Conservation (phyloP, 2,113 vertebrate species). For the Cinclus mexicanus region DNA sequence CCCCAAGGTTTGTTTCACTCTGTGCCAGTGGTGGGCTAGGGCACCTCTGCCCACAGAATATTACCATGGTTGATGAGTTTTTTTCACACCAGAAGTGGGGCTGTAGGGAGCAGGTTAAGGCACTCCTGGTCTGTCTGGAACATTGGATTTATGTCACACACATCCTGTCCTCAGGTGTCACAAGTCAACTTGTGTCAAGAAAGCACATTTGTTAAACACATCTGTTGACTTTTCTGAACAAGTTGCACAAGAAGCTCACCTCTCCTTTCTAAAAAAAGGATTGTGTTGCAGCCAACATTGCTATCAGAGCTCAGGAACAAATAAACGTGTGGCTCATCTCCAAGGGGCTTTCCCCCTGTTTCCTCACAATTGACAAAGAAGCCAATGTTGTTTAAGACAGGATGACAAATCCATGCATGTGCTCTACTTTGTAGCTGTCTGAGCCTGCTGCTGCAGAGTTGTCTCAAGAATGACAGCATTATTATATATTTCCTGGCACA, state of each 20-base stretch:
- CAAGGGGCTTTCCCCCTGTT: conserved; percentile 57
- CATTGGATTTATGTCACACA: background rate
- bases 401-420: conserved; percentile 61
- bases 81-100: background rate
- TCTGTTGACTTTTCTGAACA: background rate
- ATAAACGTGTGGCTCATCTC: conserved; percentile 57
- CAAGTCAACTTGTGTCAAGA: background rate
- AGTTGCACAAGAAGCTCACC: conserved; percentile 44
- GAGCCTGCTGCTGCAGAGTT: conserved; percentile 59
- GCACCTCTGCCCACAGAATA: background rate
- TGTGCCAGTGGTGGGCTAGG: rapidly evolving
- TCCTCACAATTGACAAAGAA: conserved; percentile 61
- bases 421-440: conserved; percentile 47
- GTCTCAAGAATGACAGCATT: conserved; percentile 52
- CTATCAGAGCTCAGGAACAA: conserved; percentile 55
- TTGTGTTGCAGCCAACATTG: conserved; percentile 33
- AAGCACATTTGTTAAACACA: background rate
- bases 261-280: conserved; percentile 26
- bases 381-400: conserved; percentile 43
- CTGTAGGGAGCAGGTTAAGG: background rate
- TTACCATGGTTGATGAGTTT: background rate
- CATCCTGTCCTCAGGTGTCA: background rate
- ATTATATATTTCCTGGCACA: conserved; percentile 61
- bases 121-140: background rate
- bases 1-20: background rate